These are phyloP conservation scores for Rhagoletis zephyria DNA, from an alignment of 1,140 invertebrate genomes.

Conservation along the genomic window DNA sequence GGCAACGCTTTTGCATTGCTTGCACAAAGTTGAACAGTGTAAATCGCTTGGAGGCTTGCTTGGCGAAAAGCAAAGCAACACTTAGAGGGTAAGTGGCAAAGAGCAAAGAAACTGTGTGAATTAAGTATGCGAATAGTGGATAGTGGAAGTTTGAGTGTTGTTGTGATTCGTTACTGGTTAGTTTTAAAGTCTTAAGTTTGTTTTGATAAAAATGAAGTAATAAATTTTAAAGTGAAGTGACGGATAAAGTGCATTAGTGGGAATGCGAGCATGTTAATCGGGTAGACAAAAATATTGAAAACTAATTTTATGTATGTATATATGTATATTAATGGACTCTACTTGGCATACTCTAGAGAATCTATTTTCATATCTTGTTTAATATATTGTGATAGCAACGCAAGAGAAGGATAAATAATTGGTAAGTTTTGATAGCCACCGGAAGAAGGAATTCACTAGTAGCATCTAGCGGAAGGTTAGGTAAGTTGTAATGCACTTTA, in stretches of 20 bases:
- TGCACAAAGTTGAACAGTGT: constrained; percentile 11
- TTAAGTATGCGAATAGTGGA: neutral
- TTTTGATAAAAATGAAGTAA: neutral
- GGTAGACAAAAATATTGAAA: too few relatives aligned
- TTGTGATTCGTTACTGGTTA: neutral
- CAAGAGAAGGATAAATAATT: too few relatives aligned
- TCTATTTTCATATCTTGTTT: too few relatives aligned
- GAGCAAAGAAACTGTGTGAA: neutral
- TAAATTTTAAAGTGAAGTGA: neutral
- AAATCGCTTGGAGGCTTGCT: constrained; percentile 16
- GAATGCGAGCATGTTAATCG: neutral
- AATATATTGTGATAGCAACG: too few relatives aligned
- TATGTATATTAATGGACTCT: too few relatives aligned
- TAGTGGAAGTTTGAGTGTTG: neutral
- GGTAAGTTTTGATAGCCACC: too few relatives aligned
- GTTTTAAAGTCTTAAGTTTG: neutral
- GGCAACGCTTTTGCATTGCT: constrained; percentile 37
- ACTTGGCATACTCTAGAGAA: too few relatives aligned
- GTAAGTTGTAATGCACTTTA: too few relatives aligned
- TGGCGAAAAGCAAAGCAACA: neutral
- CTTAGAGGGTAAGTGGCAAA: neutral
- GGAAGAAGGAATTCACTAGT: too few relatives aligned
- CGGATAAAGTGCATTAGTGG: neutral
- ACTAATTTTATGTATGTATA: too few relatives aligned
- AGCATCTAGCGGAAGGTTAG: too few relatives aligned